Evolutionary conservation across 2,888 invertebrate genomes (phyloP), one percentile per base, ranked within the genome.

Genomic region (Sphecodes monilicornis): DNA sequence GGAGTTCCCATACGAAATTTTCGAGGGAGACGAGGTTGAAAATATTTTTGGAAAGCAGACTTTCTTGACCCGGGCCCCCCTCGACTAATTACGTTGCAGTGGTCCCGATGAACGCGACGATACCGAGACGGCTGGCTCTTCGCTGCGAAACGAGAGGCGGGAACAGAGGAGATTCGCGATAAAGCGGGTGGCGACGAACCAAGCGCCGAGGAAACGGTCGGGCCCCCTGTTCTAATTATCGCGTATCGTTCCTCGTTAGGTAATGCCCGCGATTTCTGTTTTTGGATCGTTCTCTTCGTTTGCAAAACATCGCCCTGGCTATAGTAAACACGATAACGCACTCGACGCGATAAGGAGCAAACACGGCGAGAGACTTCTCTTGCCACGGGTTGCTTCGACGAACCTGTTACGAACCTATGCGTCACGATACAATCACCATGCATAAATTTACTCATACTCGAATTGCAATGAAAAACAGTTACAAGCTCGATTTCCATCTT

Each of bases 281-380:
- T 86, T 80, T n/a, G 66, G 68, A 60, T 60, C 57, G 57, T 60
- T 60, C 43, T 39, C 29, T 1, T 16, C 72, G 72, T 74, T 66
- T 77, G 80, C 85, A 81, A 87, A 88, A 87, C 78, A 90, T 36
- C 70, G 79, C 78, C 75, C 75, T 82, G 41, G 74, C 26, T 90
- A 88, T 86, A 87, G 83, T 87, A 89, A 91, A 91, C 86, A 90
- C 78, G 89, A 91, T 91, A 87, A 84, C 13, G 39, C 3, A 32
- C 29, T 29, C 57, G 57, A 16, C 16, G 6, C n/a, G 73, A 79
- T 79, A 68, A 66, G 16, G 32, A 75, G 43, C 64, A 36, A 66
- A 77, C 57, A 29, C 57, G 57, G 16, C 16, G 29, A 50, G 50
- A n/a, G 50, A 3, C 10, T 2, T 50, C 22, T 50, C 57, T 29